Percentiles rank a stretch among this genome's conserved stretches.
Conservation (phyloP, 2,888 invertebrate species). For the Heliconius charithonia region DNA sequence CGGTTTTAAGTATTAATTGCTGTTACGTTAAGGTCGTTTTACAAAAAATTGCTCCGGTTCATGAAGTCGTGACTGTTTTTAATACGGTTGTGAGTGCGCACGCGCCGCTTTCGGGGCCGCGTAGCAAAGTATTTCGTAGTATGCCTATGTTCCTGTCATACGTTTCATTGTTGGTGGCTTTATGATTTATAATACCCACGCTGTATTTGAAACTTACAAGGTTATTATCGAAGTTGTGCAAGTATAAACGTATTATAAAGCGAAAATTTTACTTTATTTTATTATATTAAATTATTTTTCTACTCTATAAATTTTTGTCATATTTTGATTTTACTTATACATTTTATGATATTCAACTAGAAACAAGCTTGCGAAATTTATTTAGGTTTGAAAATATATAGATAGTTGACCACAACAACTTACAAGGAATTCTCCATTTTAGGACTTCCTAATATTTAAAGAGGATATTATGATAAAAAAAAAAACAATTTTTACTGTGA, state of each 20-base stretch:
- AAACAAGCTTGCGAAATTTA: too few species aligned
- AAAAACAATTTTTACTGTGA: slow-evolving; percentile 37
- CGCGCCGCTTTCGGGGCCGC: slow-evolving; percentile 71
- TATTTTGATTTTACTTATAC: background rate
- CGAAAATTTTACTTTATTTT: background rate
- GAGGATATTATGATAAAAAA: slow-evolving; percentile 52
- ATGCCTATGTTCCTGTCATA: slow-evolving; percentile 69
- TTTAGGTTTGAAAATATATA: slow-evolving; percentile 23
- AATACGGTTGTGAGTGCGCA: slow-evolving; percentile 67
- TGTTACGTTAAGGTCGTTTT: slow-evolving; percentile 62
- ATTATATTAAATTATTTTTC: background rate
- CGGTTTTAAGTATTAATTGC: slow-evolving; percentile 47
- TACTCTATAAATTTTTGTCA: background rate
- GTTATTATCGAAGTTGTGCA: slow-evolving; percentile 58
- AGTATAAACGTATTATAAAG: slow-evolving; percentile 46
- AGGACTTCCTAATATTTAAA: slow-evolving; percentile 50
- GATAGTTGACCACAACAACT: slow-evolving; percentile 25
- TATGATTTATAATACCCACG: slow-evolving; percentile 71
- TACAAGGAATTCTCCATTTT: slow-evolving; percentile 38
- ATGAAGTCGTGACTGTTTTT: slow-evolving; percentile 72
- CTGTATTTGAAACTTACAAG: slow-evolving; percentile 67
- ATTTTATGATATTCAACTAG: background rate
- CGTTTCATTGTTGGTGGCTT: slow-evolving; percentile 71
- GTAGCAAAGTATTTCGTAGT: slow-evolving; percentile 69
- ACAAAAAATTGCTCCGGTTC: slow-evolving; percentile 67